These are phyloP conservation scores for Gobionotothen gibberifrons DNA, from an alignment of 2,797 vertebrate species.

Conservation along the genomic window DNA sequence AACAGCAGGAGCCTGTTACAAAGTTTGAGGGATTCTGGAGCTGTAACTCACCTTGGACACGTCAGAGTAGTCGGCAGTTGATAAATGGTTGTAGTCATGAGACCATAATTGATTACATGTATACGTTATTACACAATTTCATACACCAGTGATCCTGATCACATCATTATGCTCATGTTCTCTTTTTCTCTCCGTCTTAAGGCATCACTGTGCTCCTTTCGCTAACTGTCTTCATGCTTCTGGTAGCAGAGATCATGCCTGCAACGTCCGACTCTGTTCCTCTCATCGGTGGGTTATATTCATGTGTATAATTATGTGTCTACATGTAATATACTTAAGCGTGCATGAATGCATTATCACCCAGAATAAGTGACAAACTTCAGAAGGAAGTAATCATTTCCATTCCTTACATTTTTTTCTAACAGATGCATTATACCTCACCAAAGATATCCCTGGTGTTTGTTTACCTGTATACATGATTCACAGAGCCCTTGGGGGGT, in stretches of 20 bases:
- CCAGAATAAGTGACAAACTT: not conserved
- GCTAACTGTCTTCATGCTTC: slow-evolving; percentile 93
- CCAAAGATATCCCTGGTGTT: not conserved
- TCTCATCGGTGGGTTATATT: slow-evolving; percentile 87
- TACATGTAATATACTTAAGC: slow-evolving; percentile 6
- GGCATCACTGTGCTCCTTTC: slow-evolving; percentile 94
- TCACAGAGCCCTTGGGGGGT: slow-evolving; percentile 1
- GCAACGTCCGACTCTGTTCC: slow-evolving; percentile 94
- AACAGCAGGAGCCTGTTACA: slow-evolving; percentile 34
- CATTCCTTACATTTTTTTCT: not conserved
- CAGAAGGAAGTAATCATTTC: not conserved
- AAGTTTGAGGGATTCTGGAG: slow-evolving; percentile 32
- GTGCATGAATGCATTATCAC: not conserved
- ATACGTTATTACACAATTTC: slow-evolving; percentile 58
- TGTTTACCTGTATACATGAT: slow-evolving; percentile 20
- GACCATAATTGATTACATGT: slow-evolving; percentile 56
- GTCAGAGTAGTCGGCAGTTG: slow-evolving; percentile 30
- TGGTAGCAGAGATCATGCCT: slow-evolving; percentile 97
- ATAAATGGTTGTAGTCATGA: slow-evolving; percentile 54
- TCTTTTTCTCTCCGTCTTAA: slow-evolving; percentile 64
- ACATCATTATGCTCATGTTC: slow-evolving; percentile 44
- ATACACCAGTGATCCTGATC: slow-evolving; percentile 54
- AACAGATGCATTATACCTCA: not conserved
- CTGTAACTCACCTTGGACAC: slow-evolving; percentile 24
- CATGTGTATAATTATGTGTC: slow-evolving; percentile 5